Conservation (phyloP, 2,113 vertebrate species). For the Platichthys flesus region DNA sequence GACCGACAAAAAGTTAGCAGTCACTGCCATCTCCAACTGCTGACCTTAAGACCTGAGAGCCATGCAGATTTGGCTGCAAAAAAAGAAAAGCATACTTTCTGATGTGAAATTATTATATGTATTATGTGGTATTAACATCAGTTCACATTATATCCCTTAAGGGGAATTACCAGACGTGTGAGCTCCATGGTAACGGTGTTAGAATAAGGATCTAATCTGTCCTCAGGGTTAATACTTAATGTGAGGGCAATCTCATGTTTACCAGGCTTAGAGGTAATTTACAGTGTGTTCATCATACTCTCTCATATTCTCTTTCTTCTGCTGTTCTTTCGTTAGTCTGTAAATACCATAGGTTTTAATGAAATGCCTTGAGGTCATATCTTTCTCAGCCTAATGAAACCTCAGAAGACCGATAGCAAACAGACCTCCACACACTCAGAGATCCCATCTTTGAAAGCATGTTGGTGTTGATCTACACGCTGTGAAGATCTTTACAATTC, state of each 20-base stretch:
- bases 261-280: constrained; percentile 70
- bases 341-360: constrained; percentile 74
- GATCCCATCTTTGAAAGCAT: constrained; percentile 81
- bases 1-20: neutral
- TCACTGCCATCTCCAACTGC: neutral
- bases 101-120: constrained; percentile 20
- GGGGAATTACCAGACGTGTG: constrained; percentile 13
- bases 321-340: constrained; percentile 55
- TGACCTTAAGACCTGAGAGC: neutral
- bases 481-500: constrained; percentile 72
- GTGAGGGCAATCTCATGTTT: constrained; percentile 64
- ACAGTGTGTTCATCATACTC: constrained; percentile 56
- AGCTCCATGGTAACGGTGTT: constrained; percentile 22
- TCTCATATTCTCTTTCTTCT: constrained; percentile 59
- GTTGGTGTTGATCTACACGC: constrained; percentile 75
- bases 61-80: neutral
- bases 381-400: constrained; percentile 72
- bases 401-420: constrained; percentile 78
- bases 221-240: constrained; percentile 56
- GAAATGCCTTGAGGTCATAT: constrained; percentile 66
- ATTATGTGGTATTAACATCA: neutral
- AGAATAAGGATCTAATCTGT: constrained; percentile 43
- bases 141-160: constrained; percentile 12
- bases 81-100: constrained; percentile 1
- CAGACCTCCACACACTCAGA: constrained; percentile 72